Base-by-base conservation (phyloP, 2,113 vertebrate genomes). In the Notechis scutatus region DNA sequence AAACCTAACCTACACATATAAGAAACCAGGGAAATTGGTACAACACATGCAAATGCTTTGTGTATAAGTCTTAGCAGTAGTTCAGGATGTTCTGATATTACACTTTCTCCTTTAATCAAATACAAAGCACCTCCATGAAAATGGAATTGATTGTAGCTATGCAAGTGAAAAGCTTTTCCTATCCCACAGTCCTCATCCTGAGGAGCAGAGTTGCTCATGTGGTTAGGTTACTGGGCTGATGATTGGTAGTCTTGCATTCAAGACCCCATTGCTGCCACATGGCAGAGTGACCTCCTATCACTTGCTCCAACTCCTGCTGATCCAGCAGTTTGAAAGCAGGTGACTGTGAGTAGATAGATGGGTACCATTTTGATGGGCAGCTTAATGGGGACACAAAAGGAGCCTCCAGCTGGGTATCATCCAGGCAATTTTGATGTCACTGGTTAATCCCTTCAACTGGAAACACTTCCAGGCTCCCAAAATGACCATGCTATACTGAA, bases 191-290 rank as follows among this genome's bases (percentile, higher is more conserved):
- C 34, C 74, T 81, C 74, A 42, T 81, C 2, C 74, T 81, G 64
- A 34, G 29, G n/a, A 69, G 29, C 64, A 69, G 29, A 14, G 14
- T n/a, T 14, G 29, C 29, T 69, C 14, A 18, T 69, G n/a, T 69
- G 64, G 61, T 64, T 69, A n/a, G 29, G 26, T 14, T 69, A 5
- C 11, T n/a, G 61, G 14, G n/a, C 2, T 1, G 29, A 69, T 1
- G 4, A 69, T 69, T 0, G 0, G 29, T n/a, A 69, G 64, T 0
- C 12, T 14, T 7, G 0, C 64, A n/a, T n/a, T 69, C 5, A 0
- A 69, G 29, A n/a, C 64, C 64, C 4, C 5, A n/a, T 69, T 69
- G 29, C 12, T 69, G 29, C 14, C 64, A 69, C 12, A 2, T 69
- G 14, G 29, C 29, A 69, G 29, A 14, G 14, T 34, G 29, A 69